Percentiles rank a stretch among this genome's conserved stretches.
These are phyloP conservation scores for Spondyliosoma cantharus DNA, from an alignment of 2,797 vertebrate species.

Conservation along the genomic window DNA sequence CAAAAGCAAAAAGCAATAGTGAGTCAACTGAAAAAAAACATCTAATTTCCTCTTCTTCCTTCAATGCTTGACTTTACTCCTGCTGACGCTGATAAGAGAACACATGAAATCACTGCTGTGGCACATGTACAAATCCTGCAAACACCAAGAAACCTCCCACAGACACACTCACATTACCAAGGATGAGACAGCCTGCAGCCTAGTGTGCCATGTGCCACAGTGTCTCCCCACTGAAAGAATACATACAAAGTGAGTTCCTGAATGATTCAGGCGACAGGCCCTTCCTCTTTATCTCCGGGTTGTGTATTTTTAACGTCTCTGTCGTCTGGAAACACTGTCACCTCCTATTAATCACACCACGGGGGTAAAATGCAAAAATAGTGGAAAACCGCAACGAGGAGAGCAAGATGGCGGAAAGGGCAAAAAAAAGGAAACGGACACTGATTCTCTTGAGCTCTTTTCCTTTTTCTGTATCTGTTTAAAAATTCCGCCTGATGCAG, in stretches of 20 bases:
- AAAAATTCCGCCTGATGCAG: constrained; percentile 64
- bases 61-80: constrained; percentile 28
- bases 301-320: constrained; percentile 81
- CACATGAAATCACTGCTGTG: constrained; percentile 57
- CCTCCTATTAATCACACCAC: constrained; percentile 82
- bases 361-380: constrained; percentile 73
- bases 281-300: constrained; percentile 79
- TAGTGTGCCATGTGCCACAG: constrained; percentile 52
- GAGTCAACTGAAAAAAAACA: constrained; percentile 76
- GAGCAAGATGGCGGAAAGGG: constrained; percentile 37
- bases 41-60: constrained; percentile 23
- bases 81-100: constrained; percentile 55
- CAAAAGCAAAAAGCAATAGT: constrained; percentile 97
- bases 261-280: constrained; percentile 81
- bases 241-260: constrained; percentile 78
- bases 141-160: constrained; percentile 45
- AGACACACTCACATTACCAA: constrained; percentile 48
- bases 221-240: constrained; percentile 62
- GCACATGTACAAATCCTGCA: constrained; percentile 43
- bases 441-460: constrained; percentile 50
- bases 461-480: constrained; percentile 60
- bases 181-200: constrained; percentile 60
- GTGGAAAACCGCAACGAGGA: constrained; percentile 62
- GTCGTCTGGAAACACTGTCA: constrained; percentile 76
- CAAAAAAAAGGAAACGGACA: constrained; percentile 28